Evolutionary conservation across 1,140 invertebrate genomes (phyloP).

Genomic region (Pseudoatta argentina): DNA sequence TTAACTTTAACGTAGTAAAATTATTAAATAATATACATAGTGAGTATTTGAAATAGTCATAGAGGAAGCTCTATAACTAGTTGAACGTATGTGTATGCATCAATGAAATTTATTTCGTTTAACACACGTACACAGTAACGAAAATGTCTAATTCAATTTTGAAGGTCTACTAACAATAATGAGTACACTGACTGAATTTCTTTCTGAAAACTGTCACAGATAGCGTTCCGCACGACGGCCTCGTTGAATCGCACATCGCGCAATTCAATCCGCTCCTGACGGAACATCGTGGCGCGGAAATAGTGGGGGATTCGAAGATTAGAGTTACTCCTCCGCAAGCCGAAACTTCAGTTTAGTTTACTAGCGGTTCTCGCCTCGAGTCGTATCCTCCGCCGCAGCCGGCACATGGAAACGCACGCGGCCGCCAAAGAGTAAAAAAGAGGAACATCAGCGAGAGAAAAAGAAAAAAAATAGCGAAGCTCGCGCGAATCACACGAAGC

Average conservation of each 20-base stretch:
- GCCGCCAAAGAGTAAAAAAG: background rate
- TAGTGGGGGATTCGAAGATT: conserved; percentile 82
- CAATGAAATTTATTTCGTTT: background rate
- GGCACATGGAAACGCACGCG: background rate
- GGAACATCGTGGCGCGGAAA: conserved; percentile 74
- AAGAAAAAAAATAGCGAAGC: background rate
- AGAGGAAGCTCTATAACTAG: background rate
- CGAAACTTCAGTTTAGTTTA: conserved; percentile 73
- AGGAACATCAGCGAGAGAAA: background rate
- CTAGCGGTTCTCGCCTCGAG: conserved; percentile 56
- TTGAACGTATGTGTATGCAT: background rate
- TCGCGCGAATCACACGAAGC: background rate
- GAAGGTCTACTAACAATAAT: background rate
- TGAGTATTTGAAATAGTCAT: background rate
- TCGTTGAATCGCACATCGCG: background rate
- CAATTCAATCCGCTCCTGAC: conserved; percentile 59
- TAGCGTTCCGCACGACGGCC: background rate
- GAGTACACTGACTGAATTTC: background rate
- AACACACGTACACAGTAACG: background rate
- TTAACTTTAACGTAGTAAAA: background rate
- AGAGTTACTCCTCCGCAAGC: conserved; percentile 76
- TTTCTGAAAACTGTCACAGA: background rate
- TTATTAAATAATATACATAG: background rate
- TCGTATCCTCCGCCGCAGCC: conserved; percentile 17
- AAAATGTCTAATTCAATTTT: background rate